These are phyloP conservation scores for Emydocephalus ijimae DNA, from an alignment of 2,113 vertebrate species.

Conservation along the genomic window DNA sequence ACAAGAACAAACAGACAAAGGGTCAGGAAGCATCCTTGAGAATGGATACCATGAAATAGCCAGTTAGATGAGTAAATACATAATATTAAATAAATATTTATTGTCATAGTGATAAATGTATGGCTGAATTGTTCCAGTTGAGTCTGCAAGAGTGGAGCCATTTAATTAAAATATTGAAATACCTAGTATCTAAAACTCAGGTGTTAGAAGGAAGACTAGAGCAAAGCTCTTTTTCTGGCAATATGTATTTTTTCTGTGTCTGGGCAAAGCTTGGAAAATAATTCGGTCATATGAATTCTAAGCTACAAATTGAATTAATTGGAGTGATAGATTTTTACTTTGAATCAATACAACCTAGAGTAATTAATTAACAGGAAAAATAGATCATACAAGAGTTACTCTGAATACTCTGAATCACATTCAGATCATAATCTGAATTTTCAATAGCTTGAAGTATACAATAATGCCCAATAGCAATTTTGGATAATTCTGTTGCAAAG, in stretches of 20 bases:
- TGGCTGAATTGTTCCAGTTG: not conserved
- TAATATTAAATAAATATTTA: not conserved
- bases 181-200: not conserved
- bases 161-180: not conserved
- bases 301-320: not conserved
- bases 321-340: not conserved
- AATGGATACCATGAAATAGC: not conserved
- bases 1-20: not conserved
- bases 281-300: not conserved
- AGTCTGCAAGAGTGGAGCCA: not conserved
- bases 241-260: not conserved
- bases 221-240: not conserved
- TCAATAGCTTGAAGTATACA: not conserved
- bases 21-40: accelerated
- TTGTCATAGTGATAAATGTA: not conserved
- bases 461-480: not conserved
- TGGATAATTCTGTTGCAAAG: not conserved
- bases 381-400: not conserved
- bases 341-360: not conserved
- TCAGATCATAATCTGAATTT: not conserved
- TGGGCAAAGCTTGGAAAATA: not conserved
- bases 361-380: not conserved
- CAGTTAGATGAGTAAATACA: not conserved
- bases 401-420: not conserved
- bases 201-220: not conserved